Conservation (phyloP, 2,113 vertebrate genomes). For the Mesoclemmys tuberculata region DNA sequence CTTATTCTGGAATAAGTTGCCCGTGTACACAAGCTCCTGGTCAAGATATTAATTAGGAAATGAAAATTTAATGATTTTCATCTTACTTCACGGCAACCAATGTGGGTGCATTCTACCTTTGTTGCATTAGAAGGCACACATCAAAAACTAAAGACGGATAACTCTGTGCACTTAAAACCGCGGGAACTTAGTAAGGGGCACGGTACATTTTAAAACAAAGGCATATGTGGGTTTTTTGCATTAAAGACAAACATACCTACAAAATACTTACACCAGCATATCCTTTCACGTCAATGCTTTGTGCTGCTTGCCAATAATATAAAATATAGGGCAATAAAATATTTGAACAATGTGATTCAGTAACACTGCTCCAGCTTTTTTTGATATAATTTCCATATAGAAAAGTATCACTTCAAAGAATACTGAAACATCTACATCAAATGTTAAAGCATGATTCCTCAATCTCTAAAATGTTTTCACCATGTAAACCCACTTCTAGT, state of each 20-base stretch:
- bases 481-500: not conserved
- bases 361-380: not conserved
- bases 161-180: not conserved
- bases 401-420: not conserved
- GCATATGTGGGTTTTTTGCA: not conserved
- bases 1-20: not conserved
- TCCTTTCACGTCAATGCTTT: not conserved
- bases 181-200: not conserved
- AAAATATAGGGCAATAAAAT: accelerated
- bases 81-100: not conserved
- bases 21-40: not conserved
- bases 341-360: not conserved
- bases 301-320: not conserved
- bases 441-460: not conserved
- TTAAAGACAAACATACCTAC: not conserved
- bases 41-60: not conserved
- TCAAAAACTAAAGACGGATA: not conserved
- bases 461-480: not conserved
- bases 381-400: not conserved
- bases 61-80: not conserved
- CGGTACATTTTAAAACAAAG: not conserved
- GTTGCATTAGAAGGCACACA: not conserved
- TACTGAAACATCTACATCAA: not conserved
- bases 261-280: not conserved
- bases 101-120: not conserved